These are phyloP conservation scores for Chironomus riparius DNA, from an alignment of 2,888 invertebrate genomes.

Conservation along the genomic window DNA sequence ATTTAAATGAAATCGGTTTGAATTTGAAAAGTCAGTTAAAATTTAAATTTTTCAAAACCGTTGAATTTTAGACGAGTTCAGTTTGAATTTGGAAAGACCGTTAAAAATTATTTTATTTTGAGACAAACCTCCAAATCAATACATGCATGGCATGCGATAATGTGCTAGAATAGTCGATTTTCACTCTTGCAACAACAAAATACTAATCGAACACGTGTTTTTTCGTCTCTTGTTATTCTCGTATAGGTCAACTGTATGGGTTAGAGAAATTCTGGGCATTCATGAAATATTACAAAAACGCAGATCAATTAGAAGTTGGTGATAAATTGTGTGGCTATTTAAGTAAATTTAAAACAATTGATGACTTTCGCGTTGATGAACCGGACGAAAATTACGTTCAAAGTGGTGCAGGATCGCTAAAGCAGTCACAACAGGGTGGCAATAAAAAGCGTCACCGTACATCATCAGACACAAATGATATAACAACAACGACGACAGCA, in stretches of 20 bases:
- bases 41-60: no score
- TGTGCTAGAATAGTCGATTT: no score
- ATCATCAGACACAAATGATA: slow-evolving; percentile 54
- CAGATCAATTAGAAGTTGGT: slow-evolving; percentile 63
- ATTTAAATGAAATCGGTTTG: no score
- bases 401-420: slow-evolving; percentile 45
- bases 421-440: not conserved
- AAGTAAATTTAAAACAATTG: slow-evolving; percentile 73
- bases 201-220: no score
- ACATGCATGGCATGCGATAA: no score
- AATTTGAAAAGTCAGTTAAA: no score
- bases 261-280: slow-evolving; percentile 99
- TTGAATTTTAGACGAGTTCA: no score
- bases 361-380: slow-evolving; percentile 73
- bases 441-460: slow-evolving; percentile 54
- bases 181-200: no score
- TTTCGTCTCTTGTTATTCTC: not conserved
- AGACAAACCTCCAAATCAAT: no score
- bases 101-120: no score
- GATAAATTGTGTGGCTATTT: slow-evolving; percentile 62
- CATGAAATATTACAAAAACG: slow-evolving; percentile 88
- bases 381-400: slow-evolving; percentile 49
- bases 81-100: no score
- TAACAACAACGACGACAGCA: slow-evolving; percentile 36
- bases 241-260: slow-evolving; percentile 89